A percentile compares a stretch with the other conserved stretches of the same genome.
phyloP scores from a whole-genome alignment of 2,888 invertebrate species.

The Nudaria mundana region DNA sequence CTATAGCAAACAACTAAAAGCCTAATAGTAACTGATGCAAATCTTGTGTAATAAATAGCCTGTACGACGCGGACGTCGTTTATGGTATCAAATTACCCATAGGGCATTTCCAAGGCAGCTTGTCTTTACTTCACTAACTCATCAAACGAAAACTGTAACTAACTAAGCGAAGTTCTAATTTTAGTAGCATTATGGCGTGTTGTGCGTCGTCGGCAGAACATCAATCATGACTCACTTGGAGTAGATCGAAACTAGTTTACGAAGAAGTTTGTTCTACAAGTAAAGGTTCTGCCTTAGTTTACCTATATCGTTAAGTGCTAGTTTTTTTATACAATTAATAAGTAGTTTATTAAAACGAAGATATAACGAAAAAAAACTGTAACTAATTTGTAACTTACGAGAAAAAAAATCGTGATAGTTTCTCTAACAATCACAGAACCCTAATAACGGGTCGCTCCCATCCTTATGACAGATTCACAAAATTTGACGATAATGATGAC shows the following conservation, averaged over 20 bases:
- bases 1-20: neutral
- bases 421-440: conserved; percentile 36
- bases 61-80: neutral
- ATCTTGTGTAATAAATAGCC: neutral
- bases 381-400: no score
- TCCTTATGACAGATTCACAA: conserved; percentile 59
- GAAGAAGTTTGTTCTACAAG: conserved; percentile 29
- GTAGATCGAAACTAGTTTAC: conserved; percentile 29
- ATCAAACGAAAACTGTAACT: conserved; percentile 31
- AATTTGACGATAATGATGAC: conserved; percentile 71
- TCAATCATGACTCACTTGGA: conserved; percentile 56
- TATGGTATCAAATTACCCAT: conserved; percentile 14
- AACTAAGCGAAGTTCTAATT: conserved; percentile 49
- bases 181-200: conserved; percentile 47
- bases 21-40: neutral
- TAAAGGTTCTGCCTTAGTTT: conserved; percentile 25
- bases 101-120: conserved; percentile 16
- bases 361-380: neutral
- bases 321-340: neutral
- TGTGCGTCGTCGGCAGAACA: conserved; percentile 47
- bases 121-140: conserved; percentile 30
- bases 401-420: conserved; percentile 21
- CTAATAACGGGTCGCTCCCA: conserved; percentile 45
- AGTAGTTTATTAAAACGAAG: neutral
- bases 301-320: conserved; percentile 7